Base-by-base conservation (phyloP, 1,140 invertebrate species). In the Trichogramma pretiosum region DNA sequence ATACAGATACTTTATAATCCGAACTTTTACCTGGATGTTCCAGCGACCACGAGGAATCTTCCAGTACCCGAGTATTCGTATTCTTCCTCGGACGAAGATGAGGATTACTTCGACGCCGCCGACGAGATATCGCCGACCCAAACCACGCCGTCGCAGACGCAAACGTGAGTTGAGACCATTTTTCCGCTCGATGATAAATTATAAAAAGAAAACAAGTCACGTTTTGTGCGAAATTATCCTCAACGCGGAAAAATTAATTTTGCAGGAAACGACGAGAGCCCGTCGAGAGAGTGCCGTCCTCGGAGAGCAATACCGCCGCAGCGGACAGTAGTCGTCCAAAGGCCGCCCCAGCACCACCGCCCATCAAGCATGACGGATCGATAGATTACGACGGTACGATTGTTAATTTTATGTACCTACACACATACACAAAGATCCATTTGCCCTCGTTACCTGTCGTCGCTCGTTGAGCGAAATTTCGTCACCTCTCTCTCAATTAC, bases 71-170 rank as follows among this genome's bases (percentile, higher is more conserved):
- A 88, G 60, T 91, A 84, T 39, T 96, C 92, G 1, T 97, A 96
- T 70, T 96, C 92, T 0, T 93, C 89, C 60, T 95, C 92, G 28
- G 93, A 97, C 65, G 93, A 94, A 57, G 93, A 97, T 61, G 93
- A 98, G 53, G 91, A 96, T 67, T 97, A 91, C 70, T 96, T 82
- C 65, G 93, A 98, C 76, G 93, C 93, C 8, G 84, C 89, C 54
- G 90, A 94, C 56, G 80, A 81, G 54, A 81, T 81, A 10, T 78
- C 79, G 52, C 60, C 72, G 46, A 28, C n/a, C n/a, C n/a, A n/a
- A n/a, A 59, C 66, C 5, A 70, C 65, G 21, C 35, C 57, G 22
- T 32, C 41, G 3, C 60, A 62, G 47, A 26, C 49, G 0, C 24
- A 49, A 3, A 33, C 42, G 48, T 50, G 35, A 45, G 48, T n/a